Base-by-base conservation (phyloP, 2,888 invertebrate genomes). In the Chrysotoxum bicinctum region DNA sequence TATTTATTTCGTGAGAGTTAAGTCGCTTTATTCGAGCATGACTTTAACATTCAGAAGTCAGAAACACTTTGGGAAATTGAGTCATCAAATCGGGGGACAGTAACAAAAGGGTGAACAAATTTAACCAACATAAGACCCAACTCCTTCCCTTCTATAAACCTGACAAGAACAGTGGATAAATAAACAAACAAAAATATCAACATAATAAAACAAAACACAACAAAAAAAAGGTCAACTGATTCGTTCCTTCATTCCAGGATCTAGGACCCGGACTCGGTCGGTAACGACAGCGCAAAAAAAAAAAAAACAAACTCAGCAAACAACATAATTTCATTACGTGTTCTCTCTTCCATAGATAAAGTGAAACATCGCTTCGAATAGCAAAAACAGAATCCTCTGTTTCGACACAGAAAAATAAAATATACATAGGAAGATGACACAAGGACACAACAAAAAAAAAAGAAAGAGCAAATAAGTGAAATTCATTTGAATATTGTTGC, bases 291-390 rank as follows among this genome's bases (percentile, higher is more conserved):
- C 4, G 37, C 14, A 66, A 23, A 37, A 62, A 23, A 40, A 23
- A 19, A 26, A 43, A 62, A 50, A 66, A 50, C 3, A 50, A 66
- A 70, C 69, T 79, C 70, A 58, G 62, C 75, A 84, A 84, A 84
- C 83, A 79, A 84, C 83, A 79, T 79, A 84, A 84, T 84, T 84
- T 84, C 74, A 79, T 84, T 84, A 84, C 79, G 74, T 84, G 83
- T 79, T 54, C 74, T 80, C 80, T 80, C 79, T 75, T 74, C 83
- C 83, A 70, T 79, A 70, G 83, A 79, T 79, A 83, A 79, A 83
- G 83, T 79, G 74, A 79, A 84, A 70, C 83, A 70, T 83, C 79
- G 69, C 74, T 68, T 52, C 78, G 66, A 77, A 82, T 72, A 72
- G 77, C 72, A 82, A 66, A 77, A 66, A 78, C 77, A 66, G 37